phyloP scores from a whole-genome alignment of 2,113 vertebrate species.

The Rutilus rutilus region DNA sequence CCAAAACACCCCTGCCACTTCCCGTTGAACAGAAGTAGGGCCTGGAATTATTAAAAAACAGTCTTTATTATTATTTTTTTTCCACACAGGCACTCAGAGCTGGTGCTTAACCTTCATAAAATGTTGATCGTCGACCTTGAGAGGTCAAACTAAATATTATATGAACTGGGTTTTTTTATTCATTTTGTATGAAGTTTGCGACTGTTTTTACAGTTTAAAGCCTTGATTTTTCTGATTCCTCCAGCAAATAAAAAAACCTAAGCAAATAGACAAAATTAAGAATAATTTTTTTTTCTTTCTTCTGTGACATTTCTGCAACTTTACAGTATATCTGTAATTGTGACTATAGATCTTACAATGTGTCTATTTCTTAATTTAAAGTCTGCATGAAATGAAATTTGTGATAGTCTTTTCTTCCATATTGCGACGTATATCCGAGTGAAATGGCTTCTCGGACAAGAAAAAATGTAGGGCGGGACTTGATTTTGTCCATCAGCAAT shows the following conservation, averaged over 20 bases:
- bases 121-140: neutral
- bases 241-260: neutral
- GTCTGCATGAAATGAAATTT: too few relatives aligned
- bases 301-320: neutral
- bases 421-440: too few relatives aligned
- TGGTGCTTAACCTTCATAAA: neutral
- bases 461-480: too few relatives aligned
- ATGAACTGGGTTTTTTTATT: neutral
- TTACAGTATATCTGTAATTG: too few relatives aligned
- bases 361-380: too few relatives aligned
- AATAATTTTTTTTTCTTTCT: neutral
- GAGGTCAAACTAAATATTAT: neutral
- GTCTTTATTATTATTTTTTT: neutral
- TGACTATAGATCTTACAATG: too few relatives aligned
- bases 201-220: neutral
- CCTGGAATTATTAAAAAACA: neutral
- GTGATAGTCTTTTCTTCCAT: too few relatives aligned
- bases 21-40: neutral
- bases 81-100: neutral
- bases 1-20: conserved; percentile 1
- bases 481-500: too few relatives aligned
- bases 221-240: neutral
- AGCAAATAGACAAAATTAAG: neutral
- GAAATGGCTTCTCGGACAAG: too few relatives aligned
- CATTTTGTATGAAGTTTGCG: neutral